Evolutionary conservation across 1,140 invertebrate genomes (phyloP), one percentile per base, ranked within the genome.

Genomic region (Musca vetustissima): DNA sequence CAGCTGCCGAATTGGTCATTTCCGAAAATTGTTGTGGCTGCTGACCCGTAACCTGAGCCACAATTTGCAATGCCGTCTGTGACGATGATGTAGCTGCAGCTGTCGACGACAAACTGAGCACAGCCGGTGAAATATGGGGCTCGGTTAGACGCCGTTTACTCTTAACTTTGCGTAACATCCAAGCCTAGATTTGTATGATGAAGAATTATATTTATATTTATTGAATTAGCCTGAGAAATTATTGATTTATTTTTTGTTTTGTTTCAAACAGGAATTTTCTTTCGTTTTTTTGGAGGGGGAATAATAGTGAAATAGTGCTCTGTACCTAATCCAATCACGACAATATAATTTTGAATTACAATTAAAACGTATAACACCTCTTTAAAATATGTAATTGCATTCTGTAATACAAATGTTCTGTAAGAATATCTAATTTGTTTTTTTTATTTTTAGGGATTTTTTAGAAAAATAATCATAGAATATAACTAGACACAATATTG

Each of bases 91-190:
- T 66, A 47, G 69, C 69, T 49, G 66, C 66, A 17, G 67, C 64
- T 59, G 71, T 71, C 19, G 75, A 69, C 48, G 76, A 75, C 24
- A 77, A 64, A 64, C 74, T 77, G 15, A 79, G 47, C 2, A 75
- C 77, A 80, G 89, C 86, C 74, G 89, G 88, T 74, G 88, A 86
- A 82, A 92, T 91, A 80, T 91, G 90, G 75, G 91, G 90, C 86
- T 93, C 91, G 72, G 93, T 95, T 84, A 94, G 92, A 75, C 93
- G 89, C 80, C 93, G 87, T 87, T 94, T 95, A 87, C 95, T 94
- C 89, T 97, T 97, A 87, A 89, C 95, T 91, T 96, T 85, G 83
- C 91, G 91, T 82, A 92, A 83, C 87, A 89, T 89, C 72, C 87
- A 88, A 70, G 87, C 87, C 87, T 89, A 82, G 72, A 80, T 78